phyloP scores from a whole-genome alignment of 2,113 vertebrate species.

The Petaurus breviceps region DNA sequence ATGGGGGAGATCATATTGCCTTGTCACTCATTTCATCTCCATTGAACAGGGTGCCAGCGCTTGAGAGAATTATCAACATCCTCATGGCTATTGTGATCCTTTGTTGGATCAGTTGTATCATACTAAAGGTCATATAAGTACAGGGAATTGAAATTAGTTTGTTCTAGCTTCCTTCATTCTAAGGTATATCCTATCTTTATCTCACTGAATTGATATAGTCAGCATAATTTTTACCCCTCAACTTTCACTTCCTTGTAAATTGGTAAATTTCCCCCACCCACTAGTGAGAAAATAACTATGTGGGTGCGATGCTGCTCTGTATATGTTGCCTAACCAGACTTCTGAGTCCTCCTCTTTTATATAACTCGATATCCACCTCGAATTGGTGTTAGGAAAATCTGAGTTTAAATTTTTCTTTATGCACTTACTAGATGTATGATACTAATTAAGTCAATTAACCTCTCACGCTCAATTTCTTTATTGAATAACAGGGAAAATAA shows the following conservation, averaged over 20 bases:
- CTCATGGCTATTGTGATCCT: neutral
- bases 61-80: neutral
- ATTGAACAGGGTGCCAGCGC: neutral
- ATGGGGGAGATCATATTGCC: neutral
- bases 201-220: neutral
- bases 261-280: neutral
- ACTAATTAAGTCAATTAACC: neutral
- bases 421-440: neutral
- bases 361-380: neutral
- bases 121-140: neutral
- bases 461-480: neutral
- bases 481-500: neutral
- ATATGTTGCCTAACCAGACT: neutral
- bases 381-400: neutral
- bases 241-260: neutral
- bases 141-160: neutral
- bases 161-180: neutral
- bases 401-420: too few relatives aligned
- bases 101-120: neutral
- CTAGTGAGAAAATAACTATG: neutral
- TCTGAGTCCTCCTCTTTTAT: neutral
- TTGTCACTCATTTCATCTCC: neutral
- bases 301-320: neutral
- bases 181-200: neutral
- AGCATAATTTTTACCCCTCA: neutral